Conservation (phyloP, 2,797 vertebrate species). For the Labroides dimidiatus region DNA sequence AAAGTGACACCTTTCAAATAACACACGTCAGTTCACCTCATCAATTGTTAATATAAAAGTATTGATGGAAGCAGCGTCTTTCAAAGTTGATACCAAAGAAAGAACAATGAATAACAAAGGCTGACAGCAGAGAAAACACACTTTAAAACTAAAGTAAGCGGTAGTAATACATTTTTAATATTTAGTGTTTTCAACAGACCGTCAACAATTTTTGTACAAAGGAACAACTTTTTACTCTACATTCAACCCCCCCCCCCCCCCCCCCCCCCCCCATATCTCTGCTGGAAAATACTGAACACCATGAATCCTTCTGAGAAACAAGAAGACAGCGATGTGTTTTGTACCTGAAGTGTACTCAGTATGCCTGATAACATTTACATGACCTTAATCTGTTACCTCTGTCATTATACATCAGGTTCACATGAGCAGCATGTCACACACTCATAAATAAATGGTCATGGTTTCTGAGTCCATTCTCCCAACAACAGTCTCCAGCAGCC, state of each 20-base stretch:
- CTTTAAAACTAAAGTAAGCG: neutral
- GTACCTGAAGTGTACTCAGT: too few relatives aligned
- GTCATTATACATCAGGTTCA: neutral
- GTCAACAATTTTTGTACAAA: too few relatives aligned
- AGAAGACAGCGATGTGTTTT: neutral
- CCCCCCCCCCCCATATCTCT: neutral
- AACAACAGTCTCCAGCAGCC: neutral
- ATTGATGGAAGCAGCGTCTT: neutral
- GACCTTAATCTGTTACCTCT: neutral
- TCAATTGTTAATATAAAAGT: slow-evolving; percentile 12
- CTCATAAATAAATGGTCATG: neutral
- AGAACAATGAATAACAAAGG: too few relatives aligned
- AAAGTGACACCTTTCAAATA: neutral
- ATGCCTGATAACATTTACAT: too few relatives aligned
- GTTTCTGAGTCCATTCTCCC: neutral
- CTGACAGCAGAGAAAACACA: neutral
- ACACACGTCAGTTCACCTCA: neutral
- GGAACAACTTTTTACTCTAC: too few relatives aligned
- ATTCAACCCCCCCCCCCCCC: too few relatives aligned
- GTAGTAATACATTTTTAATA: too few relatives aligned
- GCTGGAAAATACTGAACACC: neutral
- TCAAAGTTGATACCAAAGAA: too few relatives aligned
- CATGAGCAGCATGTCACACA: neutral
- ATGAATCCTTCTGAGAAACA: neutral
- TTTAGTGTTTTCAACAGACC: too few relatives aligned